Conservation (phyloP, 2,113 vertebrate genomes). For the Triplophysa tibetana region DNA sequence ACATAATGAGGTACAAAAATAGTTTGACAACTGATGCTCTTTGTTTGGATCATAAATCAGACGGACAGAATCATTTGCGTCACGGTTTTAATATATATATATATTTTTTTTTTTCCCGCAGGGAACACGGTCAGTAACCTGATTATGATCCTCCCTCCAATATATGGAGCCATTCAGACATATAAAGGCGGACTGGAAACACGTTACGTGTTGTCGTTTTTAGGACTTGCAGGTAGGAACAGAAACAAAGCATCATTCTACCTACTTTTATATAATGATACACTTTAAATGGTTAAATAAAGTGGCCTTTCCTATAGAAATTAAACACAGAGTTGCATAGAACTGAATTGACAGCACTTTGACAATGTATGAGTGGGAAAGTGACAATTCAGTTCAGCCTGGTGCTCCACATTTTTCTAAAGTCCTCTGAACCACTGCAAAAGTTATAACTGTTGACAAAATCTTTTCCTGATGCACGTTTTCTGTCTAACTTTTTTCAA, state of each 20-base stretch:
- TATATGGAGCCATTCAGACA: constrained; percentile 90
- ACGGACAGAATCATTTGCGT: background rate
- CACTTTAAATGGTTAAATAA: background rate
- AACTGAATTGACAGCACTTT: too few relatives aligned
- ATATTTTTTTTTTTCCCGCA: constrained; percentile 64
- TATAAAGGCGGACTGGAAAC: constrained; percentile 86
- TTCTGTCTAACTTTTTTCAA: constrained; percentile 34
- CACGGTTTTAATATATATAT: background rate
- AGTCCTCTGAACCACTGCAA: too few relatives aligned
- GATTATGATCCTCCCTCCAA: constrained; percentile 97
- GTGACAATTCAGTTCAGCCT: too few relatives aligned
- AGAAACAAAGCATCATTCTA: background rate
- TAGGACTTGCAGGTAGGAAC: constrained; percentile 87
- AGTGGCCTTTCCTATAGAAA: background rate
- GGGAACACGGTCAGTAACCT: constrained; percentile 99
- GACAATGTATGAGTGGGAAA: too few relatives aligned
- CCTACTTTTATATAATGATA: background rate
- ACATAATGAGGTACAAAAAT: background rate
- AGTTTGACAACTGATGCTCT: constrained; percentile 5
- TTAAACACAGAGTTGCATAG: too few relatives aligned
- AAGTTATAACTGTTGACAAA: background rate
- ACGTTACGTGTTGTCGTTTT: constrained; percentile 88
- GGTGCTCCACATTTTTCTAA: too few relatives aligned
- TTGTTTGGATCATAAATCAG: background rate
- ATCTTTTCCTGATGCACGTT: background rate